Evolutionary conservation across 1,140 invertebrate genomes (phyloP), one percentile per base, ranked within the genome.

Genomic region (Drosophila neocordata): DNA sequence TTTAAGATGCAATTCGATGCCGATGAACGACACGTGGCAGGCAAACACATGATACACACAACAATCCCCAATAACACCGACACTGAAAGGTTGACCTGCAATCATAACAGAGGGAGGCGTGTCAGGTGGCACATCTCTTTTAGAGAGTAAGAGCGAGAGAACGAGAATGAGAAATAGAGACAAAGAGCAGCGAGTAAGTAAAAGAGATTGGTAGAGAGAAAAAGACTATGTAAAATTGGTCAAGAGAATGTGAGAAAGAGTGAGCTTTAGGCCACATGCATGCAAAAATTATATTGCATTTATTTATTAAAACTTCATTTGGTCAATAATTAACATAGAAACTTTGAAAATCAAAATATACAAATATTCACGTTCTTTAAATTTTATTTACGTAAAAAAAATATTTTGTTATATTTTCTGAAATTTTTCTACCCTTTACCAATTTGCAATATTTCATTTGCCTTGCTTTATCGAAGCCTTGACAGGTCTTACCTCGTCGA

Each of bases 11-110:
- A 44, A 27, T 44, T 48, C 15, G 11, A 44, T 44, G n/a, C 38
- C 38, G 22, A 57, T 35, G 53, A 44, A 52, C 22, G 62, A 57
- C 38, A 62, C 53, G 55, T 67, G 41, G 67, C 38, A 48, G 8
- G 15, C 15, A 48, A 65, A 59, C 38, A 56, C 13, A 35, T 41
- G 63, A 57, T 38, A 22, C 27, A 15, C 1, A 18, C n/a, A 15
- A 56, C 24, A 31, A 27, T n/a, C 38, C 13, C 5, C n/a, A 15
- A 18, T 15, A 44, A 44, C 15, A 18, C 13, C 41, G 15, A 44
- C 41, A 44, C 41, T 13, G 9, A 44, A 7, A 11, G 41, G 41
- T 48, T 48, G 41, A 48, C 65, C 48, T 60, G 65, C 65, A 59
- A 41, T 68, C 58, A 8, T 12, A 31, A 31, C 20, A 66, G 52